Evolutionary conservation across 2,113 vertebrate genomes (phyloP), one percentile per base, ranked within the genome.

Genomic region (Peromyscus leucopus): DNA sequence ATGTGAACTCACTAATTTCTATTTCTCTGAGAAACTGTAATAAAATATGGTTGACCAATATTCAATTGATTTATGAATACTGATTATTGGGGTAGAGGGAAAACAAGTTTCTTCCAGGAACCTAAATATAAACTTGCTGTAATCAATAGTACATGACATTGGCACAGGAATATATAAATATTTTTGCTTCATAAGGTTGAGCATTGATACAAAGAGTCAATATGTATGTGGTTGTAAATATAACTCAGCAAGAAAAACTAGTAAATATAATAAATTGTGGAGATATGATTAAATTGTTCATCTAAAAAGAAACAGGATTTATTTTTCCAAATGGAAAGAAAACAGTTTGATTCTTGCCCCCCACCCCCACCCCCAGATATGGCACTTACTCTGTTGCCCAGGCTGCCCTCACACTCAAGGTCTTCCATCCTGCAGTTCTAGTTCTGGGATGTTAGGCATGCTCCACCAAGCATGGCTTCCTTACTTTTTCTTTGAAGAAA

Each of bases 61-160:
- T 31, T 67, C 4, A 90, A 95, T 26, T 74, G 87, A 87, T 55
- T 67, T 83, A 86, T 72, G 46, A 90, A 90, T 67, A 78, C 24
- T 87, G 36, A 93, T 57, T 89, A 79, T 72, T 42, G 76, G 69
- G 1, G 93, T 69, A 16, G n/a, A 63, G 4, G 11, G 11, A 74
- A 88, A 88, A 36, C 46, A 55, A 19, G 13, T 84, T 28, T 79
- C 16, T 87, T 89, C 28, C 24, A 91, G 31, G 75, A 39, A 89
- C 2, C 74, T 94, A 82, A 78, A 5, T 67, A n/a, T 61, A 84
- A 78, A 86, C 13, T 90, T 11, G n/a, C 31, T 80, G 0, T 26
- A 76, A 59, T 93, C 7, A 83, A 94, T 51, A 76, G 11, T 55
- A 9, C 79, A 67, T 84, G 4, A 31, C 39, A 78, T 61, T 55